Conservation (phyloP, 2,797 vertebrate genomes). For the Diglossa cyanea region DNA sequence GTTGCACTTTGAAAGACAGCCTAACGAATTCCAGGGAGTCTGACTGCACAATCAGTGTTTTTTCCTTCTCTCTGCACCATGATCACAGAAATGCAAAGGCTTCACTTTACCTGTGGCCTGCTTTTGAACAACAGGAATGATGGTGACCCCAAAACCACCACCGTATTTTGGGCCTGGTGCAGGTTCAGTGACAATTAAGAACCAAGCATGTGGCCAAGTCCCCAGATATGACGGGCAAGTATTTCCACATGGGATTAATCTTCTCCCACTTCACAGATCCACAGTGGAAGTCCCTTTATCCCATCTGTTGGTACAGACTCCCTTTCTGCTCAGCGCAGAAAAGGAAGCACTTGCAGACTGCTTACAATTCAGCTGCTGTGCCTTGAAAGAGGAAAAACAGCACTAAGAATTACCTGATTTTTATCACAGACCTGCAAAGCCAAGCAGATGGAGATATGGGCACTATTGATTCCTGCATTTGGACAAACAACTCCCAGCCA, state of each 20-base stretch:
- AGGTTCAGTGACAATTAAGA: neutral
- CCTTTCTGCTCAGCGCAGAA: neutral
- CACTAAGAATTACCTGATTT: neutral
- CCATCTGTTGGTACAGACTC: neutral
- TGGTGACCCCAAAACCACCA: neutral
- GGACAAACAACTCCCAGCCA: neutral
- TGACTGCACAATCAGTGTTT: neutral
- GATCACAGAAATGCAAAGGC: neutral
- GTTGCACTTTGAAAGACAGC: conserved; percentile 27
- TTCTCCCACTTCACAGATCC: neutral
- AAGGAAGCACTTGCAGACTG: neutral
- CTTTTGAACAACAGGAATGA: neutral
- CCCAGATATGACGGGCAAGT: neutral
- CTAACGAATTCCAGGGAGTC: neutral
- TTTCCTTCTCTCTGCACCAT: neutral
- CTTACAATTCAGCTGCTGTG: neutral
- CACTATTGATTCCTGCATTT: neutral
- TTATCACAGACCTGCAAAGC: neutral
- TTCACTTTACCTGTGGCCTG: neutral
- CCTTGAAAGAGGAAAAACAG: neutral
- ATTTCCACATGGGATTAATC: neutral
- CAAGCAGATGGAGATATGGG: neutral
- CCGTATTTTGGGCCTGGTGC: neutral
- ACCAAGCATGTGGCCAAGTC: neutral
- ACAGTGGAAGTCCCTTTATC: neutral